These are phyloP conservation scores for Pseudanteris insignis DNA, from an alignment of 2,888 invertebrate species.

Conservation along the genomic window DNA sequence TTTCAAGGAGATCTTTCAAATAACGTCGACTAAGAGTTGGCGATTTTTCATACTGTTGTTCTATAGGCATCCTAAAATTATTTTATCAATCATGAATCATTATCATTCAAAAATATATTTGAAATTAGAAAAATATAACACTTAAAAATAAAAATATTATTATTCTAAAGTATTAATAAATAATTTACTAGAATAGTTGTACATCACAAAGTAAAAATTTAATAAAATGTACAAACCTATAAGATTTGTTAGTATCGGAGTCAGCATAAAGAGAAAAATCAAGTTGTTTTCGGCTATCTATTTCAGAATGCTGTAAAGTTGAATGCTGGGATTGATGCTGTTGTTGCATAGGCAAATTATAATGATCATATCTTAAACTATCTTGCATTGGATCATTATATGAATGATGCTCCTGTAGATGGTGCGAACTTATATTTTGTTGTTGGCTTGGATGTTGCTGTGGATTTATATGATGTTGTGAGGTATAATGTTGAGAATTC, in stretches of 20 bases:
- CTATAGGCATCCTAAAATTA: no score
- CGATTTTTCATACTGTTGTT: no score
- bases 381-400: constrained; percentile 26
- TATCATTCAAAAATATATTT: no score
- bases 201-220: constrained; percentile 1
- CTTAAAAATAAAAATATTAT: no score
- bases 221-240: constrained; percentile 15
- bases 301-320: constrained; percentile 48
- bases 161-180: no score
- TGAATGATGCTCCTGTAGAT: constrained; percentile 61
- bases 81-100: no score
- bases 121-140: no score
- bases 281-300: constrained; percentile 46
- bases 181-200: constrained; percentile 46
- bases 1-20: no score
- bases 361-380: constrained; percentile 42
- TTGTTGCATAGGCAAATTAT: constrained; percentile 31
- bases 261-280: constrained; percentile 56
- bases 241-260: constrained; percentile 43
- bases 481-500: constrained; percentile 2
- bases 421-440: constrained; percentile 64
- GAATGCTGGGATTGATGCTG: constrained; percentile 49
- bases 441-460: constrained; percentile 52
- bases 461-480: constrained; percentile 5
- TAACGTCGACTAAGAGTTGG: no score